phyloP scores from a whole-genome alignment of 2,888 invertebrate genomes.

The Apoderus coryli region DNA sequence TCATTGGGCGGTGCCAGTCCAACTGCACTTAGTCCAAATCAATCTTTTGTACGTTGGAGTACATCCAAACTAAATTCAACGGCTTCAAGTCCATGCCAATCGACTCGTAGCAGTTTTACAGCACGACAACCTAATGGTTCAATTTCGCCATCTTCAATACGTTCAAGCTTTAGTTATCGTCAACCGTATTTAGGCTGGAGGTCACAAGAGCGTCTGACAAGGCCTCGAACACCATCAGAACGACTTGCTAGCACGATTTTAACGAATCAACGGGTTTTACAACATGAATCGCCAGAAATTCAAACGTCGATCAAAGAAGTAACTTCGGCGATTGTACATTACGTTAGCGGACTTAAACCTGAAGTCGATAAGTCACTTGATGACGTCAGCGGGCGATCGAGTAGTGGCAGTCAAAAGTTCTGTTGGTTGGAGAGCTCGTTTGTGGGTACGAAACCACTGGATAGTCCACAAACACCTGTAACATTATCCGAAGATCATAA shows the following conservation, averaged over 20 bases:
- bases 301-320: slow-evolving; percentile 83
- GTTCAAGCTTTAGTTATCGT: slow-evolving; percentile 64
- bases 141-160: slow-evolving; percentile 46
- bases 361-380: slow-evolving; percentile 26
- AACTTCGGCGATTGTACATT: slow-evolving; percentile 84
- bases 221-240: slow-evolving; percentile 74
- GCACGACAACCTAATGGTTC: slow-evolving; percentile 46
- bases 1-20: slow-evolving; percentile 43
- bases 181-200: slow-evolving; percentile 87
- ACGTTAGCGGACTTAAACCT: slow-evolving; percentile 59
- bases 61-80: slow-evolving; percentile 62
- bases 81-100: slow-evolving; percentile 58
- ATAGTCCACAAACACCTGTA: slow-evolving; percentile 68
- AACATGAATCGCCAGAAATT: slow-evolving; percentile 50
- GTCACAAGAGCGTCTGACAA: slow-evolving; percentile 64
- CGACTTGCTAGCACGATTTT: slow-evolving; percentile 54
- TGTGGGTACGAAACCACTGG: slow-evolving; percentile 70
- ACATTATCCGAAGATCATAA: slow-evolving; percentile 28
- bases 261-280: slow-evolving; percentile 36
- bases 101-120: slow-evolving; percentile 56
- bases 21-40: slow-evolving; percentile 30
- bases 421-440: slow-evolving; percentile 91
- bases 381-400: slow-evolving; percentile 28
- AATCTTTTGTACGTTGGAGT: slow-evolving; percentile 52
- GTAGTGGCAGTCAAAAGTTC: slow-evolving; percentile 53